Conservation (phyloP, 2,797 vertebrate genomes). For the Myiotriccus ornatus region DNA sequence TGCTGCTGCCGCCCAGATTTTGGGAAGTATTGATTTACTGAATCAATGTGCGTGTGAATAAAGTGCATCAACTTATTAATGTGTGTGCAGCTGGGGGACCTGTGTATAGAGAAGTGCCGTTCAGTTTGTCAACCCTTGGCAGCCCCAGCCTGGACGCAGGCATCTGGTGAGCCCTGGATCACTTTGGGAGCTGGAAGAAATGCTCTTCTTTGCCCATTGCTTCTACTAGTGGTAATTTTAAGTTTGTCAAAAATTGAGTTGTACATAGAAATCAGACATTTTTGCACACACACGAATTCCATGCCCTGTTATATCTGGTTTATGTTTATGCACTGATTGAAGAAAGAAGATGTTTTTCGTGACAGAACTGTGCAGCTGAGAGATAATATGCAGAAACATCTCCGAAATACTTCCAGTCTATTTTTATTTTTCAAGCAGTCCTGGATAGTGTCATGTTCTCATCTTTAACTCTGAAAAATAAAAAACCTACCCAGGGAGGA, state of each 20-base stretch:
- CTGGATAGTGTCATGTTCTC: neutral
- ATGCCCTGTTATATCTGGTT: neutral
- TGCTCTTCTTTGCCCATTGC: neutral
- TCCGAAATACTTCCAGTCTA: slow-evolving; percentile 36
- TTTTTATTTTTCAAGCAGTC: slow-evolving; percentile 20
- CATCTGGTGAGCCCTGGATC: neutral
- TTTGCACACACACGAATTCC: neutral
- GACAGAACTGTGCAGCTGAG: neutral
- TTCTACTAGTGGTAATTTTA: neutral
- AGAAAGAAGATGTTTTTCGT: slow-evolving; percentile 29
- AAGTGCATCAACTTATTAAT: accelerated
- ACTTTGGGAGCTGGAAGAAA: neutral
- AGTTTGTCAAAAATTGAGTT: neutral
- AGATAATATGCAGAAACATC: slow-evolving; percentile 24
- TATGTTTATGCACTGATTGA: neutral
- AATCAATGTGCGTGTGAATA: neutral
- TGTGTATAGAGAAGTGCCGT: accelerated
- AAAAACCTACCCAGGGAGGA: accelerated
- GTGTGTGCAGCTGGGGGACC: neutral
- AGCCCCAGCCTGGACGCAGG: neutral
- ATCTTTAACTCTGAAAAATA: neutral
- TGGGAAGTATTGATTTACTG: neutral
- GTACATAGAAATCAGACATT: neutral
- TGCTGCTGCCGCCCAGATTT: neutral
- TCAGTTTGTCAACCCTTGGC: neutral